Conservation (phyloP, 2,797 vertebrate species). For the Myotis findleyi region DNA sequence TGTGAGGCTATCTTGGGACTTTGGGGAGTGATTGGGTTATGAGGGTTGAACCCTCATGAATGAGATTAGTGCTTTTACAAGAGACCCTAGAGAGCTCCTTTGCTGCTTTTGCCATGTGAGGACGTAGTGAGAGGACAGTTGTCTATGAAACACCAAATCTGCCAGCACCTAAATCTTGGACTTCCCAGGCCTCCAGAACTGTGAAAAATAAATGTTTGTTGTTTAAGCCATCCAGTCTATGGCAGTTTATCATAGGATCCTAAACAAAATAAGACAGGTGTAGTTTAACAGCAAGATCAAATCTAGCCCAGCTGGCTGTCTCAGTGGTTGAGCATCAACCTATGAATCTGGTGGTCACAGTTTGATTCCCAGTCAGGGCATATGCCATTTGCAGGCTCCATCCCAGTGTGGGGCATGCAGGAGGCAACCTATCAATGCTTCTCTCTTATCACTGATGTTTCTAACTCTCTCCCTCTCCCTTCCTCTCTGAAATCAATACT, state of each 20-base stretch:
- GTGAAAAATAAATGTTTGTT: background rate
- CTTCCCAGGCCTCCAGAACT: background rate
- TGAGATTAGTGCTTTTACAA: background rate
- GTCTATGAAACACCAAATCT: background rate
- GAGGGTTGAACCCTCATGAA: background rate
- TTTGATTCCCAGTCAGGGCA: too few relatives aligned
- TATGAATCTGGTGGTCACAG: too few relatives aligned
- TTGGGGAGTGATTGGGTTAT: background rate
- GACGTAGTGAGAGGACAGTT: background rate
- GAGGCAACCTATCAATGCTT: too few relatives aligned
- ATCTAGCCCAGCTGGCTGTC: background rate
- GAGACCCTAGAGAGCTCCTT: background rate
- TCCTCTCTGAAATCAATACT: too few relatives aligned
- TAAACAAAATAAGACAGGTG: background rate
- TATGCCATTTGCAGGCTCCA: too few relatives aligned
- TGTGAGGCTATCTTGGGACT: background rate
- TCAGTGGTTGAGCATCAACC: too few relatives aligned
- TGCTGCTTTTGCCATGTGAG: background rate
- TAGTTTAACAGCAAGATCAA: background rate
- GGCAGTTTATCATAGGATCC: background rate
- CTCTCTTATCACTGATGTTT: too few relatives aligned
- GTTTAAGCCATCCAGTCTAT: background rate
- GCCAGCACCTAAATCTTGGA: background rate
- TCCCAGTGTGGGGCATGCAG: too few relatives aligned
- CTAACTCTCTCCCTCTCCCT: too few relatives aligned